Base-by-base conservation (phyloP, 2,888 invertebrate genomes). In the Steinernema hermaphroditum region DNA sequence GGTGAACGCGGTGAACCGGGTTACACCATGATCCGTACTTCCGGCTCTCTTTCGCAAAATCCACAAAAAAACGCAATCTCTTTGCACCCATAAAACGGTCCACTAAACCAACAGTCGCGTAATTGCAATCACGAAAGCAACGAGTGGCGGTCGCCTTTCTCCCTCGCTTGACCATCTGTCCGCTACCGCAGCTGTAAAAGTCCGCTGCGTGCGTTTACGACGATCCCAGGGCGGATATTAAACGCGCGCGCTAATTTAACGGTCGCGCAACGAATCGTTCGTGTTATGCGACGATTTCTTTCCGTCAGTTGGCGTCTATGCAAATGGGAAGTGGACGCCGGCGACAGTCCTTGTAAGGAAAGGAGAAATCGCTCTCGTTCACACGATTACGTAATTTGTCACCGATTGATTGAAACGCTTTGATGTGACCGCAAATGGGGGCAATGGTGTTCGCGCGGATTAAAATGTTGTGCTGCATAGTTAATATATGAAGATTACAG, bases 341-440 rank as follows among this genome's bases (percentile, higher is more conserved):
- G n/a, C n/a, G n/a, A n/a, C n/a, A n/a, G n/a, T n/a, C n/a, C n/a
- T n/a, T n/a, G 16, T n/a, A 27, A 22, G 27, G 54, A 27, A 22
- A 54, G 46, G 16, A 54, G 54, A 27, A 54, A 54, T 54, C 54
- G 54, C 19, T 54, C 54, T 27, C 54, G 54, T 54, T 54, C 54
- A 54, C 54, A 54, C 54, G 54, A 54, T 54, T 54, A 54, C 54
- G 54, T 54, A 14, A 54, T 54, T 54, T 54, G 54, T 54, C 54
- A 24, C 9, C 54, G 27, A 54, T 22, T 54, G 54, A 54, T 54
- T 54, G 54, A 54, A 27, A 27, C n/a, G n/a, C 27, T 54, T 54
- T 54, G 54, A 54, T 54, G n/a, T 54, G 27, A 4, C 54, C 24
- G 27, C 22, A 16, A 22, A n/a, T n/a, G n/a, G n/a, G n/a, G 16